Evolutionary conservation across 1,140 invertebrate genomes (phyloP).

Genomic region (Ptiloglossa arizonensis): DNA sequence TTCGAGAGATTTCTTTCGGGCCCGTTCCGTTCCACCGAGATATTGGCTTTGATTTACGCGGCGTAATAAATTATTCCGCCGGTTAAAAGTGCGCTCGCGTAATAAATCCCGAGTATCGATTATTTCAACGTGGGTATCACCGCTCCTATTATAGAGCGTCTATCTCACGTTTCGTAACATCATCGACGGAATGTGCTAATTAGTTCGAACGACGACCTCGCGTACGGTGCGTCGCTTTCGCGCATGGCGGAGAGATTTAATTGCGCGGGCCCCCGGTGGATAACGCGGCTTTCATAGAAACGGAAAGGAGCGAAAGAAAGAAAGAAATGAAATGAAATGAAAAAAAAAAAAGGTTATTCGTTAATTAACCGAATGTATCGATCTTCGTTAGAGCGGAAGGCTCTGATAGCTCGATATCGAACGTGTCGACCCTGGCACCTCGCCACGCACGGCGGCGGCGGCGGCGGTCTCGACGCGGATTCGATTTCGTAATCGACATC

Average conservation of each 20-base stretch:
- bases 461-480: slow-evolving; percentile 18
- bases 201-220: slow-evolving; percentile 51
- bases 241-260: slow-evolving; percentile 37
- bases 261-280: slow-evolving; percentile 18
- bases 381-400: slow-evolving; percentile 39
- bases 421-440: slow-evolving; percentile 62
- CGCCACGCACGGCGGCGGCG: slow-evolving; percentile 29
- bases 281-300: slow-evolving; percentile 2
- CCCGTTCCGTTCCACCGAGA: background rate
- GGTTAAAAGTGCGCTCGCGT: slow-evolving; percentile 24
- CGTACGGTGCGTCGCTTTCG: slow-evolving; percentile 39
- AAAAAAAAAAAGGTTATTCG: slow-evolving; percentile 9
- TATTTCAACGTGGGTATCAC: slow-evolving; percentile 43
- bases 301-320: background rate
- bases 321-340: no score
- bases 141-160: slow-evolving; percentile 49
- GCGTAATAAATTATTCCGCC: slow-evolving; percentile 29
- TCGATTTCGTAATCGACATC: slow-evolving; percentile 64
- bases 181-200: slow-evolving; percentile 48
- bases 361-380: slow-evolving; percentile 53
- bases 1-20: background rate
- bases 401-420: slow-evolving; percentile 29
- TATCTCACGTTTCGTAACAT: slow-evolving; percentile 48
- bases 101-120: slow-evolving; percentile 47
- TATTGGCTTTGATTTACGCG: slow-evolving; percentile 4